These are phyloP conservation scores for Drosophila ficusphila DNA, from an alignment of 1,140 invertebrate species.

Conservation along the genomic window DNA sequence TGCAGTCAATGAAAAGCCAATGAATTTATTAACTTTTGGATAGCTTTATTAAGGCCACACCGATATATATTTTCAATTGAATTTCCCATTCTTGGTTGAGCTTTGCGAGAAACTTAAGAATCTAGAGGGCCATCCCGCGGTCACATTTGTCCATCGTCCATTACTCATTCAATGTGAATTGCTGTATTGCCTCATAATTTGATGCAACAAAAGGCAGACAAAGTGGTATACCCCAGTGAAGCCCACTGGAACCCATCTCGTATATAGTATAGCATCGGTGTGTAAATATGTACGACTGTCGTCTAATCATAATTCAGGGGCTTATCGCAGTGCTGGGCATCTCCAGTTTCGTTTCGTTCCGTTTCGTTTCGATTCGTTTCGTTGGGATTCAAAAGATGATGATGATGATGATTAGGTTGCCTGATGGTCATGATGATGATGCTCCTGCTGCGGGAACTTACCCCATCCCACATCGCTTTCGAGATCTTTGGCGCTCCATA, in stretches of 20 bases:
- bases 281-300: constrained; percentile 57
- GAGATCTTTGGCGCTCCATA: not conserved
- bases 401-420: not conserved
- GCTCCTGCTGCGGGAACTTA: constrained; percentile 16
- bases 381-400: constrained; percentile 14
- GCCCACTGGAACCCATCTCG: not conserved
- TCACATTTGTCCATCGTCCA: constrained; percentile 17
- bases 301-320: constrained; percentile 70
- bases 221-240: constrained; percentile 1
- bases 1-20: constrained; percentile 64
- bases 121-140: not conserved
- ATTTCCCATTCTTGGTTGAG: not conserved
- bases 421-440: constrained; percentile 17
- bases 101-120: not conserved
- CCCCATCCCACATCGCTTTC: not conserved
- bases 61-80: not conserved
- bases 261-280: constrained; percentile 36
- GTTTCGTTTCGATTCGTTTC: constrained; percentile 35
- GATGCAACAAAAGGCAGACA: constrained; percentile 33
- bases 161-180: constrained; percentile 34
- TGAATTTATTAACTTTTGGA: constrained; percentile 7
- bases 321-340: constrained; percentile 72
- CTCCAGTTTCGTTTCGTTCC: constrained; percentile 60
- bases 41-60: constrained; percentile 22
- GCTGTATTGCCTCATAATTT: constrained; percentile 41